Percentiles rank a stretch among this genome's conserved stretches.
These are phyloP conservation scores for Rhimphoctona megacephalus DNA, from an alignment of 2,888 invertebrate species.

Conservation along the genomic window DNA sequence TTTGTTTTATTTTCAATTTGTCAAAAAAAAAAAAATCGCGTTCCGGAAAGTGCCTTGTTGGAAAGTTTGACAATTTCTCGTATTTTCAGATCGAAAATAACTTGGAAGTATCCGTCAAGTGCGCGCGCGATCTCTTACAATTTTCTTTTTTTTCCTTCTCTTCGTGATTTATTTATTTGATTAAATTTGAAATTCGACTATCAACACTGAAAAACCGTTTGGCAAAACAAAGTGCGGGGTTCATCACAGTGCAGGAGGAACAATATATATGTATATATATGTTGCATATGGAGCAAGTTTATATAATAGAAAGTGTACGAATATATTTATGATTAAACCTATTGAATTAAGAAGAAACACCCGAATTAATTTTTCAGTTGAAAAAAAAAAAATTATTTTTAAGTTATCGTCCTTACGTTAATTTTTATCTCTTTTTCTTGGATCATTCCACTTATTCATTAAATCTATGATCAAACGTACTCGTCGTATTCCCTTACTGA, in stretches of 20 bases:
- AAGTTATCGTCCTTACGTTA: neutral
- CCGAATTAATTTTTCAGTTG: neutral
- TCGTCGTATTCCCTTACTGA: neutral
- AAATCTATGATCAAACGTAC: conserved; percentile 13
- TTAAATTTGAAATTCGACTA: neutral
- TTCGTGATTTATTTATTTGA: conserved; percentile 15
- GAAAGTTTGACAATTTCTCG: conserved; percentile 7
- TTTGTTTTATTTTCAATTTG: too few species aligned
- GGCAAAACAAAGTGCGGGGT: conserved; percentile 2
- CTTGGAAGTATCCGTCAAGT: neutral
- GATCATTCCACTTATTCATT: neutral
- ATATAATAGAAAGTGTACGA: conserved; percentile 55
- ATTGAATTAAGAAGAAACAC: neutral
- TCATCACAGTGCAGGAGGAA: conserved; percentile 2
- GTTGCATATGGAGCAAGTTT: conserved; percentile 26
- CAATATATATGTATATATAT: conserved; percentile 7
- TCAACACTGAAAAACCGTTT: neutral
- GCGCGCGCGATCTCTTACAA: neutral
- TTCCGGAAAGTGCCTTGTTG: conserved; percentile 33
- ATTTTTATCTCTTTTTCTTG: neutral
- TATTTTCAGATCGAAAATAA: neutral
- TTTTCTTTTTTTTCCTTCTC: conserved; percentile 1
- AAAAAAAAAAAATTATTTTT: neutral
- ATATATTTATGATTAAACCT: conserved; percentile 58
- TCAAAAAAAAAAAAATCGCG: neutral